These are phyloP conservation scores for Dryoscopus gambensis DNA, from an alignment of 2,113 vertebrate species.

Conservation along the genomic window DNA sequence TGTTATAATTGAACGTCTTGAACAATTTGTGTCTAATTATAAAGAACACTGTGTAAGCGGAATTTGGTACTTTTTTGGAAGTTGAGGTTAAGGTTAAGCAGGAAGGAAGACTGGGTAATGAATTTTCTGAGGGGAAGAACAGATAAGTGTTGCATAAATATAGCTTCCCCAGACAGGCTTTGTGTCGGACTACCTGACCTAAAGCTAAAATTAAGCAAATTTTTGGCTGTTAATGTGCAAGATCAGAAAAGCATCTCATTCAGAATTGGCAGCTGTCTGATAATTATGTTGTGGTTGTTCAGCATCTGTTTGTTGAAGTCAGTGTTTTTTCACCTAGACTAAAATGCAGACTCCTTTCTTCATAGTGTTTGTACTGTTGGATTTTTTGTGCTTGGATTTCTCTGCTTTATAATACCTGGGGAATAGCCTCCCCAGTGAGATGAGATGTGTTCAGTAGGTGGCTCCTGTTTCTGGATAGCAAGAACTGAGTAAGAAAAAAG, in stretches of 20 bases:
- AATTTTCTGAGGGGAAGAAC: slow-evolving; percentile 36
- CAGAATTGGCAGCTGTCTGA: not conserved
- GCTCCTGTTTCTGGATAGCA: not conserved
- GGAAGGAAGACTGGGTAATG: slow-evolving; percentile 58
- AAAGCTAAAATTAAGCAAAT: slow-evolving; percentile 7
- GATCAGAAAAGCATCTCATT: not conserved
- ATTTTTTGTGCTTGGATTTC: not conserved
- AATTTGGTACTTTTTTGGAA: slow-evolving; percentile 36
- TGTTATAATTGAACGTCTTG: not conserved
- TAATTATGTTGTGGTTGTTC: not conserved
- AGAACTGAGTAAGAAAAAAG: not conserved
- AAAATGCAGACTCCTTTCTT: not conserved
- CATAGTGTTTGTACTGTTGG: not conserved
- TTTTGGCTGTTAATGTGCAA: not conserved
- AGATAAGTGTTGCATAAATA: slow-evolving; percentile 23
- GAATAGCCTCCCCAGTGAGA: not conserved
- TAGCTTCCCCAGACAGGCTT: not conserved
- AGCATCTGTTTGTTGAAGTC: not conserved
- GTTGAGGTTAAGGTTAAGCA: slow-evolving; percentile 7
- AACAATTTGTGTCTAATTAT: slow-evolving; percentile 31
- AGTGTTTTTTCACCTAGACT: not conserved
- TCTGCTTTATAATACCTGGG: not conserved
- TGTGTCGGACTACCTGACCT: slow-evolving; percentile 21
- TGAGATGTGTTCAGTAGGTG: not conserved
- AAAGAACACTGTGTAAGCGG: not conserved